Base-by-base conservation (phyloP, 2,888 invertebrate species). In the Caenorhabditis sulstoni region DNA sequence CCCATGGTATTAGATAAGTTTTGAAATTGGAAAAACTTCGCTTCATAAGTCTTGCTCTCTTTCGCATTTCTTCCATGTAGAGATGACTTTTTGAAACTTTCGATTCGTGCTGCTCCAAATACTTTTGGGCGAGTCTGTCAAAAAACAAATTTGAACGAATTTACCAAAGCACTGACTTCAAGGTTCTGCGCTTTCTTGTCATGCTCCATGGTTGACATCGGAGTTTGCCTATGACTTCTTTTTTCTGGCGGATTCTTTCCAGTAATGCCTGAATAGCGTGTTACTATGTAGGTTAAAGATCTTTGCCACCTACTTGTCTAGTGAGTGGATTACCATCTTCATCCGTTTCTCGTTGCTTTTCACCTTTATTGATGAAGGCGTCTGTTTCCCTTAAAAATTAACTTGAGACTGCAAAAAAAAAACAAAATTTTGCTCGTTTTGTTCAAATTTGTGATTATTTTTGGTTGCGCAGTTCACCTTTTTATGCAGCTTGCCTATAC, bases 1-100 rank as follows among this genome's bases (percentile, higher is more conserved):
- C 96, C 97, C 98, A 98, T 0, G 97, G 97, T 78, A 96, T 94
- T 58, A 97, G 92, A 89, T 95, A 93, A 77, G 95, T 95, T 23
- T 95, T 94, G 35, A 95, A 93, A 91, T 97, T 97, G 61, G 94
- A 82, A 59, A 86, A 93, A 47, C 94, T 92, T 91, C 95, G 95
- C 20, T 96, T 93, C 89, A 94, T 94, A 84, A 94, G 47, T 22
- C 78, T 55, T 11, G 58, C 64, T 12, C 79, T 44, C 61, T 85
- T 83, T 49, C 85, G 79, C 58, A 91, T 81, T 62, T 90, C 90
- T 61, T 91, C 90, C 79, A 90, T 90, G 71, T 90, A 91, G 4
- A 91, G 85, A 64, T 91, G 90, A 37, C 90, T 85, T 53, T 87
- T 81, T 1, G 91, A 91, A 20, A 91, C 88, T 49, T 85, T 85